These are phyloP conservation scores for Mus spicilegus DNA, from an alignment of 2,113 vertebrate species.

Conservation along the genomic window DNA sequence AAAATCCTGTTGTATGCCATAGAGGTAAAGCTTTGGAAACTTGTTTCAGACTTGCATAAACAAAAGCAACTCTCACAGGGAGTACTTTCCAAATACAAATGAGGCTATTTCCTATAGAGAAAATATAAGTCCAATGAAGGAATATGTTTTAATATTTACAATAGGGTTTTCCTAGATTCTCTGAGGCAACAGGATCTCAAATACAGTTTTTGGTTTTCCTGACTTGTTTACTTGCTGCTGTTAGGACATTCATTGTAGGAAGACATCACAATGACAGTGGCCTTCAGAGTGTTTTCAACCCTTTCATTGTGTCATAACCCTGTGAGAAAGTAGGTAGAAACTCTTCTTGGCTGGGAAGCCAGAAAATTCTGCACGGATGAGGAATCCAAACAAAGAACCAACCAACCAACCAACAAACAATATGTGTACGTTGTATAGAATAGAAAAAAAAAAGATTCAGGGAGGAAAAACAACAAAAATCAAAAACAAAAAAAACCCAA, in stretches of 20 bases:
- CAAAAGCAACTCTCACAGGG: not conserved
- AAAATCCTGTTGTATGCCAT: not conserved
- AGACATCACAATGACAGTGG: not conserved
- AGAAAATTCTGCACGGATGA: not conserved
- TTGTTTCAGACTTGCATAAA: not conserved
- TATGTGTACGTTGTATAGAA: not conserved
- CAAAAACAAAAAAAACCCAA: no score
- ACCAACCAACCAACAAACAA: not conserved
- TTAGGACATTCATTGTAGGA: not conserved
- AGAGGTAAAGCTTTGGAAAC: not conserved
- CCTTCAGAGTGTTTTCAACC: not conserved
- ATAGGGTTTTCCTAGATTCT: not conserved
- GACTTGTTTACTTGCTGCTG: not conserved
- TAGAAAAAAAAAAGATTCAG: not conserved
- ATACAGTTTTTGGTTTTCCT: not conserved
- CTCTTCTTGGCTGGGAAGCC: not conserved
- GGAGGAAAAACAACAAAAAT: not conserved
- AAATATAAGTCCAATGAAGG: not conserved
- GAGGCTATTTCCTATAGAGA: not conserved
- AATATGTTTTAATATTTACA: not conserved
- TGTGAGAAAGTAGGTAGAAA: not conserved
- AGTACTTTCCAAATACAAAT: not conserved
- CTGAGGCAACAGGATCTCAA: not conserved
- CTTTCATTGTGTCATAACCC: not conserved
- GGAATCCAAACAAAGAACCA: no score